Conservation (phyloP, 2,113 vertebrate species). For the Motacilla tschutschensis region DNA sequence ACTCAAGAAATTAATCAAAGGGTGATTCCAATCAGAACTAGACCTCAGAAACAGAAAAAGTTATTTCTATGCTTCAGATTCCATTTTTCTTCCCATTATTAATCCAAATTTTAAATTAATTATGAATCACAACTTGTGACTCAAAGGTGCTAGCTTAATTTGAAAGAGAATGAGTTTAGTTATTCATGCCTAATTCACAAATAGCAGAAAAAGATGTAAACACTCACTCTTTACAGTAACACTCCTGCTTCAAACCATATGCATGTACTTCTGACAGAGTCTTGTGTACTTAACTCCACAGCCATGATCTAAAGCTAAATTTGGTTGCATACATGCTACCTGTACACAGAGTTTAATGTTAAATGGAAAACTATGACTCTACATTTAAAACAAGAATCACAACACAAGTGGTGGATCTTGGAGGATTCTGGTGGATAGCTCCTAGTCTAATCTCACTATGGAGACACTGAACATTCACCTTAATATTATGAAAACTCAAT, state of each 20-base stretch:
- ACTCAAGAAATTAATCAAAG: not conserved
- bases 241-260: not conserved
- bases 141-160: not conserved
- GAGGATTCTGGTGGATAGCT: not conserved
- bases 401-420: not conserved
- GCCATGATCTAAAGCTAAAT: not conserved
- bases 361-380: not conserved
- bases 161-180: not conserved
- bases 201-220: not conserved
- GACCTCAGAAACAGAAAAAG: not conserved
- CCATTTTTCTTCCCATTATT: not conserved
- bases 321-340: rapidly evolving
- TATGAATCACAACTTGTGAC: not conserved
- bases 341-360: not conserved
- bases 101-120: not conserved
- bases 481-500: not conserved
- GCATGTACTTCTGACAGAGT: not conserved
- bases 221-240: not conserved
- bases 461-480: not conserved
- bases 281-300: not conserved
- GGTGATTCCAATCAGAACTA: not conserved
- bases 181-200: not conserved
- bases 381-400: not conserved
- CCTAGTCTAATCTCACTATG: not conserved
- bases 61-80: not conserved